A percentile compares a stretch with the other conserved stretches of the same genome.
Evolutionary conservation across 2,797 vertebrate genomes (phyloP).

Genomic region (Alca torda): DNA sequence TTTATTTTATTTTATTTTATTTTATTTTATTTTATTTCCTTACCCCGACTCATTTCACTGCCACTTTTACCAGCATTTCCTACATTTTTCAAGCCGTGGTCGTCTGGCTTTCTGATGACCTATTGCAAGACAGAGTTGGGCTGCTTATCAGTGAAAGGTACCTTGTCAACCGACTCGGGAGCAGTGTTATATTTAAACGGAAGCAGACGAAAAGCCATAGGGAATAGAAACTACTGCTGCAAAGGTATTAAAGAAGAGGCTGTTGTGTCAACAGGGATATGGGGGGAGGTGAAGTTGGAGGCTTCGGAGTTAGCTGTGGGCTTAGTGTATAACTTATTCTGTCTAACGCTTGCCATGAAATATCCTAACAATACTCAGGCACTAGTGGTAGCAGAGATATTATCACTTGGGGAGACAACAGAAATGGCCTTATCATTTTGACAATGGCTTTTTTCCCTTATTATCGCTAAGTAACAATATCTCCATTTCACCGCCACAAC

Average conservation of each 20-base stretch:
- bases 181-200: conserved; percentile 27
- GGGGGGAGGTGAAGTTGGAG: conserved; percentile 21
- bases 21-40: neutral
- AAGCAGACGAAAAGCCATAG: conserved; percentile 30
- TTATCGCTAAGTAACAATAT: conserved; percentile 69
- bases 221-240: conserved; percentile 24
- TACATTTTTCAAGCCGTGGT: conserved; percentile 27
- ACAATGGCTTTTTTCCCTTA: conserved; percentile 65
- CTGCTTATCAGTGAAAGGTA: conserved; percentile 67
- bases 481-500: conserved; percentile 51
- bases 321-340: conserved; percentile 63
- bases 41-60: conserved; percentile 7
- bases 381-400: conserved; percentile 57
- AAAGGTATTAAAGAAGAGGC: conserved; percentile 45
- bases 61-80: conserved; percentile 11
- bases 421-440: conserved; percentile 73
- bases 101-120: conserved; percentile 48
- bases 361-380: conserved; percentile 63
- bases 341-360: conserved; percentile 65
- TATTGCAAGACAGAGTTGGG: conserved; percentile 16
- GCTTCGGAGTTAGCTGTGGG: conserved; percentile 48
- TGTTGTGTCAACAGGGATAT: neutral
- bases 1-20: neutral
- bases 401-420: conserved; percentile 71
- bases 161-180: conserved; percentile 4